Evolutionary conservation across 2,888 invertebrate genomes (phyloP).

Genomic region (Diploptera punctata): DNA sequence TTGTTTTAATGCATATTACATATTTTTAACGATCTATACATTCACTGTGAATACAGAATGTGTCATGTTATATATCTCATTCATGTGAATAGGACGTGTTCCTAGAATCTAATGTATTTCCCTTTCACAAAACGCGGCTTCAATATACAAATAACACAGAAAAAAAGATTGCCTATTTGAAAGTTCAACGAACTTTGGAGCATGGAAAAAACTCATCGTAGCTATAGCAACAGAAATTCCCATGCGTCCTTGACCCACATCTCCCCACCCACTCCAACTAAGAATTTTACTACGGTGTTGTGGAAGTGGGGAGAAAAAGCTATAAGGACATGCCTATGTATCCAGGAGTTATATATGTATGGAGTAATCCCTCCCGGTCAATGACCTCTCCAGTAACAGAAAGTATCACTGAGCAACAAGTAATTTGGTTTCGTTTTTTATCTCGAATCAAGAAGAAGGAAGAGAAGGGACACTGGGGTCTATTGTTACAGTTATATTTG

Average conservation of each 20-base stretch:
- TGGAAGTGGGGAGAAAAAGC: not conserved
- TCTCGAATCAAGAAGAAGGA: too few species aligned
- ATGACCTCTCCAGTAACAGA: conserved; percentile 17
- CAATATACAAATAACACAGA: not conserved
- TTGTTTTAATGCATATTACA: too few species aligned
- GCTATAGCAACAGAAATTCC: conserved; percentile 23
- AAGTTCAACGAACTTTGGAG: conserved; percentile 1
- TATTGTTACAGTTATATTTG: conserved; percentile 5
- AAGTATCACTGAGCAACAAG: not conserved
- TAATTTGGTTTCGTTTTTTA: not conserved
- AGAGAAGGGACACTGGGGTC: not conserved
- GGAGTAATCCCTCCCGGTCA: not conserved
- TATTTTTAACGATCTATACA: too few species aligned
- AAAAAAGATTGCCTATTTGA: not conserved
- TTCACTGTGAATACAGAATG: too few species aligned
- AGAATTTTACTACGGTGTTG: too few species aligned
- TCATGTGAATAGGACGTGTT: too few species aligned
- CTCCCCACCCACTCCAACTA: not conserved
- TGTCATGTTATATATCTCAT: too few species aligned
- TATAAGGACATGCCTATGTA: not conserved
- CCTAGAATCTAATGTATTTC: too few species aligned
- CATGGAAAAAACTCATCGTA: not conserved
- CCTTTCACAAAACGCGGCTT: not conserved
- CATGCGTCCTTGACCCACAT: conserved; percentile 30
- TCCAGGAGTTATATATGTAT: not conserved